phyloP scores from a whole-genome alignment of 2,797 vertebrate species.

The Eulemur coronatus region DNA sequence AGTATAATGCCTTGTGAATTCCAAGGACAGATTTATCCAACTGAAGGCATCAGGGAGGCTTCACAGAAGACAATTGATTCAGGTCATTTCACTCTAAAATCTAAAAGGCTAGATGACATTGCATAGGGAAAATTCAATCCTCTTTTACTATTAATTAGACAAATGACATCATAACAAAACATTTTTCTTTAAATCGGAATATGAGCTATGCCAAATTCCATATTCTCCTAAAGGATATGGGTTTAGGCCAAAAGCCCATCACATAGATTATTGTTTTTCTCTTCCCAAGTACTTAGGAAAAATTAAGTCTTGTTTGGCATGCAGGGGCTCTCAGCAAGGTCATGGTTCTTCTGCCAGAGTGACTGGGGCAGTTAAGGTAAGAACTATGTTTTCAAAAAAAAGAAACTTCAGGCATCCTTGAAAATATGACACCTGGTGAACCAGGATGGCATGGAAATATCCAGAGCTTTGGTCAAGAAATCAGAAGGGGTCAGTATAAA shows the following conservation, averaged over 20 bases:
- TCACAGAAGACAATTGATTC: constrained; percentile 20
- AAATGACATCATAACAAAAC: constrained; percentile 78
- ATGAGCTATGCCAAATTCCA: constrained; percentile 78
- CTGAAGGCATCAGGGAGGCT: neutral
- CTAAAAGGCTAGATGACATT: constrained; percentile 52
- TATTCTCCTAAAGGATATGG: constrained; percentile 76
- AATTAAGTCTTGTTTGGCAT: constrained; percentile 84
- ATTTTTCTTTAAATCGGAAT: constrained; percentile 75
- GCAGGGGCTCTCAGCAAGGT: constrained; percentile 77
- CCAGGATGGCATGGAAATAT: neutral
- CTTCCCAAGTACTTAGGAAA: constrained; percentile 82
- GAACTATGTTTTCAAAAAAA: constrained; percentile 56
- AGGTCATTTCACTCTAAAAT: constrained; percentile 6
- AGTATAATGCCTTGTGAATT: neutral
- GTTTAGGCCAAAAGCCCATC: constrained; percentile 74
- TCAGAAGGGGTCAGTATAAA: constrained; percentile 10
- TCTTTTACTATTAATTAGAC: constrained; percentile 72
- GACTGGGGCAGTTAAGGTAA: constrained; percentile 63
- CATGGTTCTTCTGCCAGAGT: constrained; percentile 60
- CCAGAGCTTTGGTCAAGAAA: neutral
- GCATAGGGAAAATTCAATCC: constrained; percentile 42
- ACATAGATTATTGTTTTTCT: constrained; percentile 82
- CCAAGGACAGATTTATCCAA: neutral
- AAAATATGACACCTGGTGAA: constrained; percentile 51
- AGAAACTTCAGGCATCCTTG: constrained; percentile 47